phyloP scores from a whole-genome alignment of 2,888 invertebrate genomes.

The Conchocele bisecta region DNA sequence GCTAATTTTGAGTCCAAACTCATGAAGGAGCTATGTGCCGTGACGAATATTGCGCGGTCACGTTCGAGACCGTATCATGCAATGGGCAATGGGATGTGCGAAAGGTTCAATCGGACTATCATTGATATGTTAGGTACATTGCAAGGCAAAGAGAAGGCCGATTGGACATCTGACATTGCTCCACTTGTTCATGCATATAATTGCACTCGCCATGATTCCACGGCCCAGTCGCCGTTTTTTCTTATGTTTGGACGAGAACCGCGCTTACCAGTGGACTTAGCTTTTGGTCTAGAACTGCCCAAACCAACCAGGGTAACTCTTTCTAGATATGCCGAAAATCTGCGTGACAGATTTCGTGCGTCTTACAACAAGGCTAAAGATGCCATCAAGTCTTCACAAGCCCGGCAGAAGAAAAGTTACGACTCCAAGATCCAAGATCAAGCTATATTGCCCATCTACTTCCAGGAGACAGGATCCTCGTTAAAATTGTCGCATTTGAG shows the following conservation, averaged over 20 bases:
- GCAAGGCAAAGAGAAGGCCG: background rate
- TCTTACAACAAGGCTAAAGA: too few relatives aligned
- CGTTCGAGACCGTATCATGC: slow-evolving; percentile 1
- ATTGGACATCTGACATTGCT: background rate
- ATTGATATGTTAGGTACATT: background rate
- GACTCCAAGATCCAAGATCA: too few relatives aligned
- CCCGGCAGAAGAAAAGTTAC: too few relatives aligned
- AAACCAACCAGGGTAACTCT: too few relatives aligned
- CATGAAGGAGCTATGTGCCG: too few relatives aligned
- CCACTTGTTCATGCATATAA: slow-evolving; percentile 6
- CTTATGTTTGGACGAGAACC: background rate
- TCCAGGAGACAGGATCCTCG: background rate
- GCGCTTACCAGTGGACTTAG: background rate
- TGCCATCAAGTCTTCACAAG: too few relatives aligned
- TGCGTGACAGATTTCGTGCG: too few relatives aligned
- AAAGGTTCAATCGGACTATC: background rate
- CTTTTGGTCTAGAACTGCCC: background rate
- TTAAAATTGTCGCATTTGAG: background rate
- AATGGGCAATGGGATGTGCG: background rate
- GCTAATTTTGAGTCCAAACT: too few relatives aligned
- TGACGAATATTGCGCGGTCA: too few relatives aligned
- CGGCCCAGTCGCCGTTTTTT: background rate
- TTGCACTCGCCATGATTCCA: background rate
- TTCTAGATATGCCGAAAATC: too few relatives aligned
- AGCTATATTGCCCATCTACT: too few relatives aligned